Evolutionary conservation across 2,797 vertebrate species (phyloP), one percentile per base, ranked within the genome.

Genomic region (Phrynocephalus guinanensis): DNA sequence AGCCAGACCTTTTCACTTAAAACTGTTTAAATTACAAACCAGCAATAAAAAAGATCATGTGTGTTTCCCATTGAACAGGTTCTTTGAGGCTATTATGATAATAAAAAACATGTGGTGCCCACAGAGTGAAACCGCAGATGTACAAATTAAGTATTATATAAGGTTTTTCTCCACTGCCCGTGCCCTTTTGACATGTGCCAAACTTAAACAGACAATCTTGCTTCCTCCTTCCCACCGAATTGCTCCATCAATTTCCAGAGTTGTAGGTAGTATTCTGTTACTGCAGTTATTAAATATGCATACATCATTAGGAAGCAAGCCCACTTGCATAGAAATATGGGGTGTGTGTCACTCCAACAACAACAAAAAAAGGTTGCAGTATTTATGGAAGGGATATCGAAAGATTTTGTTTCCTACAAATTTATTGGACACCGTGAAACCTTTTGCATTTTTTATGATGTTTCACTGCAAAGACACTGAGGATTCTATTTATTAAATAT

Each of bases 91-190:
- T 97, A 96, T 98, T 97, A 97, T 95, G 96, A 97, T 98, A 98
- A 98, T 98, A 98, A 98, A 98, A 98, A 97, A 97, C 98, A 98
- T 98, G 98, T 97, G 98, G 97, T 95, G 96, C 96, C 96, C 96
- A 94, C 92, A 94, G 94, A 96, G 96, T 97, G 79, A 97, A 97
- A 96, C 96, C 94, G 77, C 97, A 98, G 97, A 98, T 98, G 97
- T 96, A 97, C 96, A 96, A 97, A 98, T 98, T 97, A 98, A 96
- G 97, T 97, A 96, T 97, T 96, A 96, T 96, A 96, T 97, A 97
- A 96, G 95, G 95, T 95, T 96, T 97, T 95, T 96, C 96, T 96
- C 92, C 95, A 91, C 89, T 18, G 5, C 60, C 94, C 89, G 83
- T 95, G 91, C 93, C 96, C 95, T 96, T 96, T 96, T 93, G 89